A percentile compares a stretch with the other conserved stretches of the same genome.
phyloP scores from a whole-genome alignment of 2,797 vertebrate species.

The Leuciscus waleckii region DNA sequence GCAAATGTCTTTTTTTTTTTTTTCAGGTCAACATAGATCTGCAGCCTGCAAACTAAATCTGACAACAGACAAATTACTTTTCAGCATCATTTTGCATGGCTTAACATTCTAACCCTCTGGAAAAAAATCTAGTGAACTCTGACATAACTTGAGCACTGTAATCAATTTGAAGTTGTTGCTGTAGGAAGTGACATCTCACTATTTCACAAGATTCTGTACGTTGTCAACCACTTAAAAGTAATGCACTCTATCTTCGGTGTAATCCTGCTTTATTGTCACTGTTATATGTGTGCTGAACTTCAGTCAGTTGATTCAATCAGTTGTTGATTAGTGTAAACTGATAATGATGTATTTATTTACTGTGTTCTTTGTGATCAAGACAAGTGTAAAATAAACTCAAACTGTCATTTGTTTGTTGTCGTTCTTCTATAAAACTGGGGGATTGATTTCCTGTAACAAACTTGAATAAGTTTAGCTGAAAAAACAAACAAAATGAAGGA shows the following conservation, averaged over 20 bases:
- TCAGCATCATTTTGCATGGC: constrained; percentile 47
- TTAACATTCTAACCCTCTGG: constrained; percentile 7
- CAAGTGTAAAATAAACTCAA: constrained; percentile 34
- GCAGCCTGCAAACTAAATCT: not conserved
- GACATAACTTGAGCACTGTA: not conserved
- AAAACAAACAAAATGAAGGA: not conserved
- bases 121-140: not conserved
- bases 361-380: constrained; percentile 18
- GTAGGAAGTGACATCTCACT: not conserved
- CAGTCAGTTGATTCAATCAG: not conserved
- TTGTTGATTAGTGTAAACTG: constrained; percentile 10
- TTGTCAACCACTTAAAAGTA: not conserved
- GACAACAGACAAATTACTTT: not conserved
- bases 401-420: not conserved
- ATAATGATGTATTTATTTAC: constrained; percentile 38
- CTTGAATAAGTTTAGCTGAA: not conserved
- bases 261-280: constrained; percentile 13
- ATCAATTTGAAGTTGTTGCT: constrained; percentile 1
- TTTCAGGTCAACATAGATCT: constrained; percentile 24
- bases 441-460: not conserved
- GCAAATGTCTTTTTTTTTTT: not conserved
- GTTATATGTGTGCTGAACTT: constrained; percentile 19
- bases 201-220: constrained; percentile 7
- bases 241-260: not conserved
- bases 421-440: not conserved